Percentiles rank a stretch among this genome's conserved stretches.
Evolutionary conservation across 1,140 invertebrate genomes (phyloP).

Genomic region (Pemphigus obesinymphae): DNA sequence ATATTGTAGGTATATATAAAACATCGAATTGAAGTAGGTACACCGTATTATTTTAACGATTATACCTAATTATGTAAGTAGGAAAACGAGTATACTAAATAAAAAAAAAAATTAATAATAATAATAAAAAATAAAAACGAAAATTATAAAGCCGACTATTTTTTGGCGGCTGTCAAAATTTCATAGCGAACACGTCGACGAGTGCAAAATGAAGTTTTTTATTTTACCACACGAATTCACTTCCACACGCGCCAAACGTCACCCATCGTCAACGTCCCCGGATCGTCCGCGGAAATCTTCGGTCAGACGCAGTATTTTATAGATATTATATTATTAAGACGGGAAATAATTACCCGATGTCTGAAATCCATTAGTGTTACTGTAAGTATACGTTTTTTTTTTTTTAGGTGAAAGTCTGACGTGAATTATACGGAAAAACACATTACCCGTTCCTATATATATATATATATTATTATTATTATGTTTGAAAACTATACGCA

Average conservation of each 20-base stretch:
- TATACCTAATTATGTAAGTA: too few relatives aligned
- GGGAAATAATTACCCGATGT: conserved; percentile 21
- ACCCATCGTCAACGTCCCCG: not conserved
- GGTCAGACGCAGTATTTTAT: too few relatives aligned
- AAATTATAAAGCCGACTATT: too few relatives aligned
- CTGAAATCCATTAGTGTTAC: conserved; percentile 17
- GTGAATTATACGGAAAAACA: not conserved
- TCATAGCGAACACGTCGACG: not conserved
- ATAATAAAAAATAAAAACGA: too few relatives aligned
- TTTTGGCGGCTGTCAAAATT: not conserved
- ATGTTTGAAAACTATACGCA: not conserved
- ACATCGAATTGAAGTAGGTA: too few relatives aligned
- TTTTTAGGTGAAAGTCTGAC: conserved; percentile 3
- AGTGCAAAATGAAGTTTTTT: not conserved
- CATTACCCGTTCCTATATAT: not conserved
- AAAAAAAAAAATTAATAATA: too few relatives aligned
- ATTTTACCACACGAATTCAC: not conserved
- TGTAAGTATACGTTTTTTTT: too few relatives aligned
- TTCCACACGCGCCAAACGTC: not conserved
- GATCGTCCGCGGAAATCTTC: not conserved
- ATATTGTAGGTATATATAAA: not conserved
- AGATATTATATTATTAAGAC: not conserved
- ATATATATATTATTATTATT: conserved; percentile 1
- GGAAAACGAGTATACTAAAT: too few relatives aligned
- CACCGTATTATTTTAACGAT: too few relatives aligned